phyloP scores from a whole-genome alignment of 2,888 invertebrate species.

The Microctonus aethiopoides region DNA sequence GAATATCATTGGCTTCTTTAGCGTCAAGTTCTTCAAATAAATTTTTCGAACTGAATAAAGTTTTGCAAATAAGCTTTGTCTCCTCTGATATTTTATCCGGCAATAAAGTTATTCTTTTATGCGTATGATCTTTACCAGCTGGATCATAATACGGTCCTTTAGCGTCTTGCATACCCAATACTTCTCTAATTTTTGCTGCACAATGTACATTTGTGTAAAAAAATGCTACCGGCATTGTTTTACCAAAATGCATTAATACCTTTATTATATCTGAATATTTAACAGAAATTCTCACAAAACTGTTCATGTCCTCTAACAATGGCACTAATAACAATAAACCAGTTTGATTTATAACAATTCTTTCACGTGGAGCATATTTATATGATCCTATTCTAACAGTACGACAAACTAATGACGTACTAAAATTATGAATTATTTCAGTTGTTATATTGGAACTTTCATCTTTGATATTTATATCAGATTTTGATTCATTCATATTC shows the following conservation, averaged over 20 bases:
- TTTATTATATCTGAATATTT: conserved; percentile 78
- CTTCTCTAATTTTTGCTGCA: conserved; percentile 76
- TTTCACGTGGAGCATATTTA: conserved; percentile 80
- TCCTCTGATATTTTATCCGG: conserved; percentile 78
- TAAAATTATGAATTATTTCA: conserved; percentile 24
- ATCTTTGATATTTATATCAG: not conserved
- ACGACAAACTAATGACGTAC: conserved; percentile 75
- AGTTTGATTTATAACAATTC: conserved; percentile 71
- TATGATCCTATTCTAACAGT: conserved; percentile 88
- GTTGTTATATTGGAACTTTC: conserved; percentile 16
- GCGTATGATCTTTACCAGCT: conserved; percentile 72
- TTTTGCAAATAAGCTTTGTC: conserved; percentile 74
- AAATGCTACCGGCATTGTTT: conserved; percentile 81
- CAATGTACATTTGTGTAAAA: conserved; percentile 79
- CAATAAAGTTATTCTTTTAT: conserved; percentile 80
- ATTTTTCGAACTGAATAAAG: conserved; percentile 71
- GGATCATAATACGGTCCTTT: conserved; percentile 70
- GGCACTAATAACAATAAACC: conserved; percentile 68
- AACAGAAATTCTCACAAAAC: conserved; percentile 73
- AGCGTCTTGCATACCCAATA: conserved; percentile 76
- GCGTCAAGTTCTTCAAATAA: conserved; percentile 77
- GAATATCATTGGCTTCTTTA: conserved; percentile 84
- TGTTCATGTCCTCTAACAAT: conserved; percentile 60
- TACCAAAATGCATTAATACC: conserved; percentile 82
- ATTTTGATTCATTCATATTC: not conserved